phyloP scores from a whole-genome alignment of 2,888 invertebrate genomes.

The Phymatocera aterrima region DNA sequence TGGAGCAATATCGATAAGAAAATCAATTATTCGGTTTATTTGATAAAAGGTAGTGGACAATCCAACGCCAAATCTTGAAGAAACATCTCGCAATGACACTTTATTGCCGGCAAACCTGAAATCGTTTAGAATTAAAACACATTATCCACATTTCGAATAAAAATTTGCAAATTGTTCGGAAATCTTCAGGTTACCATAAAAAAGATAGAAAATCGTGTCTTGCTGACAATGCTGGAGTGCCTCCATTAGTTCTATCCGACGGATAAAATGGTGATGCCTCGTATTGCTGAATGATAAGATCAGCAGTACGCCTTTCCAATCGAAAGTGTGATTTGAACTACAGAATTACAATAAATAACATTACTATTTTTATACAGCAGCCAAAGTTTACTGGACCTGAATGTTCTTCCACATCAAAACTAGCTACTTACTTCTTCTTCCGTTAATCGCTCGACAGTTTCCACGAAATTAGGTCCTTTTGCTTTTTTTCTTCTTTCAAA shows the following conservation, averaged over 20 bases:
- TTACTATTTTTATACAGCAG: neutral
- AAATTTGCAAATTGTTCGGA: neutral
- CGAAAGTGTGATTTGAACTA: neutral
- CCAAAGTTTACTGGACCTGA: neutral
- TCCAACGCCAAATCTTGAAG: slow-evolving; percentile 1
- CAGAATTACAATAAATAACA: neutral
- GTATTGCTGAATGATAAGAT: neutral
- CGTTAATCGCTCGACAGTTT: neutral
- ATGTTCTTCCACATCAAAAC: neutral
- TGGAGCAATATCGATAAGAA: slow-evolving; percentile 29
- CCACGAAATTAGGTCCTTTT: neutral
- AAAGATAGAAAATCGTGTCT: neutral
- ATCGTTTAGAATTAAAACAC: neutral
- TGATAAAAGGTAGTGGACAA: slow-evolving; percentile 20
- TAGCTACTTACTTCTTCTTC: slow-evolving; percentile 4
- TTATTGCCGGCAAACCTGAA: slow-evolving; percentile 20
- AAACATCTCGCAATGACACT: slow-evolving; percentile 17
- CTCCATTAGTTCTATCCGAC: neutral
- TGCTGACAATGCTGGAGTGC: neutral
- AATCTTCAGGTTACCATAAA: neutral
- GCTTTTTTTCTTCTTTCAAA: neutral
- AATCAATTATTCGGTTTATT: slow-evolving; percentile 24
- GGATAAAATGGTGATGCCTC: neutral
- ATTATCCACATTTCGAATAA: neutral
- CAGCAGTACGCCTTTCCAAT: neutral